phyloP scores from a whole-genome alignment of 2,888 invertebrate genomes.

The Tinea pellionella region DNA sequence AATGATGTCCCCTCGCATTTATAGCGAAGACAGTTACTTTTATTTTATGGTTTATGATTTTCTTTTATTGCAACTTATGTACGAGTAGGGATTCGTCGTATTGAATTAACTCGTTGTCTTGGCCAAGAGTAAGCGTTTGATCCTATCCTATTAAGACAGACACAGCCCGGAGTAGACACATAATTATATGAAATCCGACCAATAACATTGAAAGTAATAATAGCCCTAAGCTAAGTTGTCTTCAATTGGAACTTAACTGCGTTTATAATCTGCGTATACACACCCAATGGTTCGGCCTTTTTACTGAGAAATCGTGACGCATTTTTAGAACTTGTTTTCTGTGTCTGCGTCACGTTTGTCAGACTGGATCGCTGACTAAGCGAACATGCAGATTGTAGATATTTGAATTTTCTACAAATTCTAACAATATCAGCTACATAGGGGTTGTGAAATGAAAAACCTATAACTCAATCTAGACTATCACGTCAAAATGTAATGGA shows the following conservation, averaged over 20 bases:
- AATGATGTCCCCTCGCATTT: background rate
- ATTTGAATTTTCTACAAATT: background rate
- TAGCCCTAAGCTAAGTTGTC: background rate
- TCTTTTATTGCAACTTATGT: background rate
- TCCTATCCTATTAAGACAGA: constrained; percentile 6
- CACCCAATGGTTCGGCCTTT: background rate
- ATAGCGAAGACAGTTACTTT: background rate
- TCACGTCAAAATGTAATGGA: too few species aligned
- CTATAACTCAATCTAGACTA: too few species aligned
- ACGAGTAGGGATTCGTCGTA: background rate
- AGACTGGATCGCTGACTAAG: constrained; percentile 8
- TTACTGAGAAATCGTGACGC: constrained; percentile 13
- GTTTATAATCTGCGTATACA: background rate
- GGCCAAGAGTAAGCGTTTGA: background rate
- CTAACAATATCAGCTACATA: background rate
- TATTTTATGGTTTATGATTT: background rate
- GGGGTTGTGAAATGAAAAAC: too few species aligned
- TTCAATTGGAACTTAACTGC: background rate
- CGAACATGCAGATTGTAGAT: too few species aligned
- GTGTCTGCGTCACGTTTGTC: background rate
- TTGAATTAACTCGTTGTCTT: background rate
- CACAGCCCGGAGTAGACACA: background rate
- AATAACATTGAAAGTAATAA: constrained; percentile 5
- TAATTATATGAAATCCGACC: background rate
- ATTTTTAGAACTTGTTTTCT: constrained; percentile 10